Conservation (phyloP, 2,797 vertebrate species). For the Clarias pachynema region DNA sequence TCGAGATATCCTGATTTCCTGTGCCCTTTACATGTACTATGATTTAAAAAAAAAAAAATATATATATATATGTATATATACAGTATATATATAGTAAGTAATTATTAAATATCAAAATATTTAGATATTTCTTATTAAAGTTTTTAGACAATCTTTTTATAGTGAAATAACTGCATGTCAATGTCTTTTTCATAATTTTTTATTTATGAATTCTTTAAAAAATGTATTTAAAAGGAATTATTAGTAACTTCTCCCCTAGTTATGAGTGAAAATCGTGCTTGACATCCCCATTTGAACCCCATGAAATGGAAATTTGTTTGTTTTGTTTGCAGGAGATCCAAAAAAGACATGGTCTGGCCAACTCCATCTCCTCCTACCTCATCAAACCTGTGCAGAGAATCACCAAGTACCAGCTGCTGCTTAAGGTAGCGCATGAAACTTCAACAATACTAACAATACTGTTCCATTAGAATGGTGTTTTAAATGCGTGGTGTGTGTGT, state of each 20-base stretch:
- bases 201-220: no score
- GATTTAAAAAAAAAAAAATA: no score
- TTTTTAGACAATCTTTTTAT: not conserved
- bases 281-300: not conserved
- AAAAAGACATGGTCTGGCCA: conserved; percentile 89
- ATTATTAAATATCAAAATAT: not conserved
- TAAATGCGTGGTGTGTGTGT: conserved; percentile 27
- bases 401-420: conserved; percentile 95
- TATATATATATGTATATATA: not conserved
- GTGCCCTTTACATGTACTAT: no score
- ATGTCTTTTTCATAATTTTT: not conserved
- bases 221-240: not conserved
- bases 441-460: not conserved
- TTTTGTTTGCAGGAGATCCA: conserved; percentile 86
- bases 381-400: conserved; percentile 98
- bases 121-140: not conserved
- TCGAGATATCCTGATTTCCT: not conserved
- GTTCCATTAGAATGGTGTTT: not conserved
- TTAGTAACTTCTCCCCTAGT: not conserved
- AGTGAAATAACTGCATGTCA: not conserved
- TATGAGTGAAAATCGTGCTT: not conserved
- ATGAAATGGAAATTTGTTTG: not conserved
- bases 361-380: conserved; percentile 96
- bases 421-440: conserved; percentile 81
- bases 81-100: not conserved